Percentiles rank a stretch among this genome's conserved stretches.
These are phyloP conservation scores for Gandaritis pyraliata DNA, from an alignment of 2,888 invertebrate species.

Conservation along the genomic window DNA sequence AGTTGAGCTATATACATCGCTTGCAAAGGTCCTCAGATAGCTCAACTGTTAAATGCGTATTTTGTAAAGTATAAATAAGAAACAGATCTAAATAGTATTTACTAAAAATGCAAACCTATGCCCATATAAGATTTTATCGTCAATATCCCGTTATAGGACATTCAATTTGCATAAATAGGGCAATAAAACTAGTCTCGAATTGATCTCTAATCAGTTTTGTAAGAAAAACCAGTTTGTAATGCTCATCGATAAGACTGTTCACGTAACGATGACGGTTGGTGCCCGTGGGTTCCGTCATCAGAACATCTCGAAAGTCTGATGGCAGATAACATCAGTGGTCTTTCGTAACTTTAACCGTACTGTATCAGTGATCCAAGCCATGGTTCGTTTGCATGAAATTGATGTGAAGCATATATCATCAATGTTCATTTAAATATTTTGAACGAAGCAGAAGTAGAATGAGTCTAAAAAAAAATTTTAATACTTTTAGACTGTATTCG, in stretches of 20 bases:
- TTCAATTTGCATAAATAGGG: conserved; percentile 4
- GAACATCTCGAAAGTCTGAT: conserved; percentile 74
- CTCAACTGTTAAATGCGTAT: too few species aligned
- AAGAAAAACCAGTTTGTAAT: conserved; percentile 54
- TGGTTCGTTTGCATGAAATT: conserved; percentile 5
- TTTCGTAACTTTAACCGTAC: conserved; percentile 75
- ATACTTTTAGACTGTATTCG: too few species aligned
- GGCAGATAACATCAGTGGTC: conserved; percentile 56
- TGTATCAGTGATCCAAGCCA: conserved; percentile 47
- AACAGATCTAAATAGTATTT: too few species aligned
- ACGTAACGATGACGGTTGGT: conserved; percentile 66
- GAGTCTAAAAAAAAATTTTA: too few species aligned
- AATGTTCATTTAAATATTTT: neutral
- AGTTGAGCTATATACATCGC: too few species aligned
- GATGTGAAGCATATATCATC: conserved; percentile 1
- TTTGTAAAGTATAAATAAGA: too few species aligned
- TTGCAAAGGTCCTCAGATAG: too few species aligned
- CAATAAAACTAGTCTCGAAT: conserved; percentile 18
- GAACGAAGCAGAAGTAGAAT: neutral
- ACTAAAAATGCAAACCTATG: too few species aligned
- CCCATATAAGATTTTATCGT: too few species aligned
- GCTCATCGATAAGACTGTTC: conserved; percentile 63
- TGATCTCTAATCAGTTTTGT: conserved; percentile 36
- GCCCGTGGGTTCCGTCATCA: conserved; percentile 57
- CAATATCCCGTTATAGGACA: too few species aligned